Base-by-base conservation (phyloP, 2,888 invertebrate species). In the Megamerina dolium region DNA sequence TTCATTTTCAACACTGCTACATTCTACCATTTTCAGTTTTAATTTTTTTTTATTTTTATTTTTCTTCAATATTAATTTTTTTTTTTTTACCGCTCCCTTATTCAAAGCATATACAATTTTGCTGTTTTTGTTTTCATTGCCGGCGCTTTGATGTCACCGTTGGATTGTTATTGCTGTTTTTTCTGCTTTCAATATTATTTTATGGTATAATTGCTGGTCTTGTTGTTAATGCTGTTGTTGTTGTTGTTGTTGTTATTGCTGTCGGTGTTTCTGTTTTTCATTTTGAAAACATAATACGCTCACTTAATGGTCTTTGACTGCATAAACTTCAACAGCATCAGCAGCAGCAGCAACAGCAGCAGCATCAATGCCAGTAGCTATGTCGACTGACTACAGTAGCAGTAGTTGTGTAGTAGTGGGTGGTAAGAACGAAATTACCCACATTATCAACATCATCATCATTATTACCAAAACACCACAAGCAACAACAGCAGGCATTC, bases 261-360 rank as follows among this genome's bases (percentile, higher is more conserved):
- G n/a, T n/a, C n/a, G n/a, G n/a, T n/a, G n/a, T n/a, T n/a, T n/a
- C n/a, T n/a, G n/a, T n/a, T n/a, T n/a, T n/a, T n/a, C n/a, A n/a
- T 20, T 27, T 27, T n/a, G 27, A 20, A 41, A 18, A 12, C 13
- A 29, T 10, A 41, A 27, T 29, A 18, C 23, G 16, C 19, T 27
- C 23, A 13, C 37, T 30, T 38, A 38, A 43, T 43, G 23, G 21
- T 30, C 34, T 34, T 38, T 38, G 27, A 34, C 38, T 34, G 21
- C 18, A 43, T 26, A 38, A 43, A 43, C 30, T 6, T 23, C 23
- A 43, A 21, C 19, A 14, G 10, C 26, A 37, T 5, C 9, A 14
- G n/a, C 6, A 31, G n/a, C 31, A 31, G 14, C 31, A 31, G 31
- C 31, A 12, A 23, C 23, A 23, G 23, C 23, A 23, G 23, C 23